Evolutionary conservation across 2,797 vertebrate species (phyloP), one percentile per base, ranked within the genome.

Genomic region (Artibeus jamaicensis): DNA sequence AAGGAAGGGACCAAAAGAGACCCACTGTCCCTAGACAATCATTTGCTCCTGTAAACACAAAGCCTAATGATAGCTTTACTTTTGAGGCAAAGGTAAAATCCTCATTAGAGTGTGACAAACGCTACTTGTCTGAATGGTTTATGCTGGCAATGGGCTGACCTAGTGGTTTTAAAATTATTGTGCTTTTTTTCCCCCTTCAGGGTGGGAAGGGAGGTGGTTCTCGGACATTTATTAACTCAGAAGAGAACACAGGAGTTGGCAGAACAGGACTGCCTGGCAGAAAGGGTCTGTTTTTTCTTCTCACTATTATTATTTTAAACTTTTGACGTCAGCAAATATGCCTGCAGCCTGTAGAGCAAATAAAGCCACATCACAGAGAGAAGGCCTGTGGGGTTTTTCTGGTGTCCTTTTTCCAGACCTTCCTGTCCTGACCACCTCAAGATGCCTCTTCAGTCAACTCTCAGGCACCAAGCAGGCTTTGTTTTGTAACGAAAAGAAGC

Each of bases 261-360:
- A 96, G 89, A 89, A 78, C 65, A 50, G 24, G 26, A n/a, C 84
- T 93, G 93, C 89, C 81, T 92, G 94, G 67, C 93, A 85, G 71
- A 97, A 95, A 94, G 87, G 91, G 78, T 37, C 70, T 65, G 12
- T 46, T 12, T 85, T 85, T 92, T 42, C 92, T 96, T 86, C 93
- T 96, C 93, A 70, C 67, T 84, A 14, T 37, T 97, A 82, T 97
- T 94, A 57, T 96, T 97, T 97, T 97, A 97, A 96, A 96, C 84
- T 90, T 86, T 53, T 98, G 98, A 95, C 91, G 85, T 97, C 98
- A 97, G 97, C 93, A 91, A 91, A 92, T 92, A 71, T 50, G 68
- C 92, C 57, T 18, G 71, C 82, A 96, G 83, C 65, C 78, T 71
- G 48, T 93, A 96, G 93, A 92, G 44, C 92, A 83, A 96, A 96